phyloP scores from a whole-genome alignment of 2,797 vertebrate species.

The Typhlichthys eigenmanni region DNA sequence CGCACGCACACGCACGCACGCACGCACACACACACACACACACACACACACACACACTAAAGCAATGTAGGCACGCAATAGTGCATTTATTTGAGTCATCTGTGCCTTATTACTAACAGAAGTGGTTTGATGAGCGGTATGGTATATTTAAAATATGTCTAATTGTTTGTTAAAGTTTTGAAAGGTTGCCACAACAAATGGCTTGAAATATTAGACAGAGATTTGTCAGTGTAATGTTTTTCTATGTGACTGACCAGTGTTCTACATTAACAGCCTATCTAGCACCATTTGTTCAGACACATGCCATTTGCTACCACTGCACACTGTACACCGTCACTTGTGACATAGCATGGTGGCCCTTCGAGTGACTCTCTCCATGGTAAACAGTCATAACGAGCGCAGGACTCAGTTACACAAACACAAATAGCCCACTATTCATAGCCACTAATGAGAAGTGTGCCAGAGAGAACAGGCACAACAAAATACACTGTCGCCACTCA shows the following conservation, averaged over 20 bases:
- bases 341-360: conserved; percentile 35
- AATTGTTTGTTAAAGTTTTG: too few species aligned
- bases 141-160: too few species aligned
- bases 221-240: too few species aligned
- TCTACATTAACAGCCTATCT: neutral
- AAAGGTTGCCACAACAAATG: too few species aligned
- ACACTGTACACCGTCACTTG: conserved; percentile 49
- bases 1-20: too few species aligned
- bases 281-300: conserved; percentile 12
- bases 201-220: too few species aligned
- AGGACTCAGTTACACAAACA: conserved; percentile 75
- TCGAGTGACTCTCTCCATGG: conserved; percentile 51
- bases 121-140: conserved; percentile 12
- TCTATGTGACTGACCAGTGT: neutral
- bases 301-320: neutral
- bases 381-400: conserved; percentile 74
- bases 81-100: conserved; percentile 49
- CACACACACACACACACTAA: neutral
- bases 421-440: conserved; percentile 79
- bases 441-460: conserved; percentile 64
- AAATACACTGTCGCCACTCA: conserved; percentile 58
- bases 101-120: conserved; percentile 58
- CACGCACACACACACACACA: too few species aligned
- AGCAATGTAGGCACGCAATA: conserved; percentile 27
- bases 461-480: conserved; percentile 47